Evolutionary conservation across 2,113 vertebrate species (phyloP).

Genomic region (Mesitornis unicolor): DNA sequence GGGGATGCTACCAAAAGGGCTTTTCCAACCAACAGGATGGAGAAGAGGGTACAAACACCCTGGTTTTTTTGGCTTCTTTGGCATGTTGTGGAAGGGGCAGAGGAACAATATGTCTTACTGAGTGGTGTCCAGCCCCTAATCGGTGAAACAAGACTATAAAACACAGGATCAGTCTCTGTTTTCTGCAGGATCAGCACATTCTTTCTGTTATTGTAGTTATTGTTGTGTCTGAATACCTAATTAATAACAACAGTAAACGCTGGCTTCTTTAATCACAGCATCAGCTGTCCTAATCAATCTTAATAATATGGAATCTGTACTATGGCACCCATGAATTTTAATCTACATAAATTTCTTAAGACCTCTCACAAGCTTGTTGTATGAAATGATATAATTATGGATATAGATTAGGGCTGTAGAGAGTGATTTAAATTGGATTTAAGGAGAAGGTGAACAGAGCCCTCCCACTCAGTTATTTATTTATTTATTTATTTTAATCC

Average conservation of each 20-base stretch:
- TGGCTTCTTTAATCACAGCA: slow-evolving; percentile 73
- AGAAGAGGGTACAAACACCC: neutral
- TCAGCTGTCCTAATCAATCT: slow-evolving; percentile 78
- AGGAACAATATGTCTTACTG: neutral
- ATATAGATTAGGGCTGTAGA: slow-evolving; percentile 72
- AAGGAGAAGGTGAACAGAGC: slow-evolving; percentile 62
- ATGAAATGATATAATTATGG: slow-evolving; percentile 71
- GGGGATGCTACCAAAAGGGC: neutral
- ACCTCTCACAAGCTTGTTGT: slow-evolving; percentile 68
- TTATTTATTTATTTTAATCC: slow-evolving; percentile 44
- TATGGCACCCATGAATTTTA: slow-evolving; percentile 74
- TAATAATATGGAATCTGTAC: slow-evolving; percentile 73
- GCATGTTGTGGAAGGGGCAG: neutral
- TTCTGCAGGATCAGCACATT: slow-evolving; percentile 66
- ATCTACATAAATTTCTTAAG: slow-evolving; percentile 78
- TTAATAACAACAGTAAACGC: slow-evolving; percentile 75
- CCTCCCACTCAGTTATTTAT: slow-evolving; percentile 44
- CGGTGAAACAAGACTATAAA: neutral
- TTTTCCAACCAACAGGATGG: neutral
- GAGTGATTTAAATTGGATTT: slow-evolving; percentile 73
- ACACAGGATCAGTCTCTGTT: slow-evolving; percentile 15
- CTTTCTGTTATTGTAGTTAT: slow-evolving; percentile 69
- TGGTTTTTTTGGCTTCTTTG: neutral
- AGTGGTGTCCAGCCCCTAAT: neutral
- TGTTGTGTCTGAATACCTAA: slow-evolving; percentile 78